Conservation (phyloP, 2,888 invertebrate genomes). For the Eudasyphora cyanicolor region DNA sequence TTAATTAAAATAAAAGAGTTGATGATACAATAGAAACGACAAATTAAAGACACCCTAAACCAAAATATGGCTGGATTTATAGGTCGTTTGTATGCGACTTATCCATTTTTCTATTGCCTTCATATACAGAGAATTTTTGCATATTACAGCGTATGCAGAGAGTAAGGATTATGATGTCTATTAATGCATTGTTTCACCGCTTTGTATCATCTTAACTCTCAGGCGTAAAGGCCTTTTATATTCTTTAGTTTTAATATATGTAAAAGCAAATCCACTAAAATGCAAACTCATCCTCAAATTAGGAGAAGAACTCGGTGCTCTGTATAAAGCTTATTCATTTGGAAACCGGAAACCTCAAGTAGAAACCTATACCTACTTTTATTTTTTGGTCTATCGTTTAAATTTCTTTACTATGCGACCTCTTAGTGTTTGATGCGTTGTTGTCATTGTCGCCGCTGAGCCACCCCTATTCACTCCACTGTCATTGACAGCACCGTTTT, state of each 20-base stretch:
- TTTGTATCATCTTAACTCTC: neutral
- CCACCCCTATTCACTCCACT: conserved; percentile 65
- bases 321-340: neutral
- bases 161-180: too few species aligned
- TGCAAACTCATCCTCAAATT: too few species aligned
- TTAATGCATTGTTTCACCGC: too few species aligned
- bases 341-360: neutral
- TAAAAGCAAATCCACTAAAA: neutral
- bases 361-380: neutral
- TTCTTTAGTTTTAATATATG: neutral
- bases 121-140: too few species aligned
- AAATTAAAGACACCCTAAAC: too few species aligned
- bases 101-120: too few species aligned
- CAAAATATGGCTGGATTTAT: too few species aligned
- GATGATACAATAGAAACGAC: too few species aligned
- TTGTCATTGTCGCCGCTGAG: neutral
- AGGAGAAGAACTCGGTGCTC: too few species aligned
- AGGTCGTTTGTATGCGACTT: too few species aligned
- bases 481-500: conserved; percentile 43
- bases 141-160: too few species aligned
- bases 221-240: neutral
- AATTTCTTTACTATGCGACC: conserved; percentile 59
- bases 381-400: conserved; percentile 50
- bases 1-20: too few species aligned
- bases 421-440: conserved; percentile 59